Percentiles rank a stretch among this genome's conserved stretches.
phyloP scores from a whole-genome alignment of 2,113 vertebrate genomes.

The Cynocephalus volans region DNA sequence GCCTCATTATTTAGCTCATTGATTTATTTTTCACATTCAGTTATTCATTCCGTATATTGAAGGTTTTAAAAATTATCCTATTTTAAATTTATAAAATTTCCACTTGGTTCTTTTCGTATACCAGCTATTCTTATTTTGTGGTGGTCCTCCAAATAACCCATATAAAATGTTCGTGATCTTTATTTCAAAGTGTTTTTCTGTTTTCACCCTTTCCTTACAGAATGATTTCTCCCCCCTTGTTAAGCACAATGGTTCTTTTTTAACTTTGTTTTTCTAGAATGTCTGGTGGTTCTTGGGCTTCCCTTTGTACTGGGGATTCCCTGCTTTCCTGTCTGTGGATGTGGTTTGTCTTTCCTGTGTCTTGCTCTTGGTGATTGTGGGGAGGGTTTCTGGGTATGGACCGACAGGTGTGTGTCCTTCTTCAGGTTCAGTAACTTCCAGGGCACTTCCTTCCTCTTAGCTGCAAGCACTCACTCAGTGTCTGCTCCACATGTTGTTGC shows the following conservation, averaged over 20 bases:
- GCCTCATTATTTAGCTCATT: not conserved
- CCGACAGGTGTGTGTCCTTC: not conserved
- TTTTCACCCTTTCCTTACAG: constrained; percentile 15
- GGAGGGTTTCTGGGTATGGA: not conserved
- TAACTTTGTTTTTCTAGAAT: not conserved
- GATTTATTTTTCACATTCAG: not conserved
- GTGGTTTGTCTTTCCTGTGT: not conserved
- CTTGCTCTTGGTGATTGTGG: not conserved
- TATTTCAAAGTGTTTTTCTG: not conserved
- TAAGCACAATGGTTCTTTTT: not conserved
- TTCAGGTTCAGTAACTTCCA: not conserved
- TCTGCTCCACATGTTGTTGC: not conserved
- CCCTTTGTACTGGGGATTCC: not conserved
- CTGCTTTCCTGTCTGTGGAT: not conserved
- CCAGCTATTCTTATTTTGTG: not conserved
- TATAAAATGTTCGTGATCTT: not conserved
- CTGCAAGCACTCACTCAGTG: not conserved
- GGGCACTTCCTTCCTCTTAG: not conserved
- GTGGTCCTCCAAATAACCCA: not conserved
- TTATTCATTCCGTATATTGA: not conserved
- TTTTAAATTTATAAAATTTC: constrained; percentile 1
- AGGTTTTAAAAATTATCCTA: not conserved
- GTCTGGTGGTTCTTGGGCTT: not conserved
- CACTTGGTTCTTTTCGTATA: not conserved
- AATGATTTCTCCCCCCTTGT: no score